Evolutionary conservation across 2,797 vertebrate genomes (phyloP).

Genomic region (Chaunax sp.): DNA sequence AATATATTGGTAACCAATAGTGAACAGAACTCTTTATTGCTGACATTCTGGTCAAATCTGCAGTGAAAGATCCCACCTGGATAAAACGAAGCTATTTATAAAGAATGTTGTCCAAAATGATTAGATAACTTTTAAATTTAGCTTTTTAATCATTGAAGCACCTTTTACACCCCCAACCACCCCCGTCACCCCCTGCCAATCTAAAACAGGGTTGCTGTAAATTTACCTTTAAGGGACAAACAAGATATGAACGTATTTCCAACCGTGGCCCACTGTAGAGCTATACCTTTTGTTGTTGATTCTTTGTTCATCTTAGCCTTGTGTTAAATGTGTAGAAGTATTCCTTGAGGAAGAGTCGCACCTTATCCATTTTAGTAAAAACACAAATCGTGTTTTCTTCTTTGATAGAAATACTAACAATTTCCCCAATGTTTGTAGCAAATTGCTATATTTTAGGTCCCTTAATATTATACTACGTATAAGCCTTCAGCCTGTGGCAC

Average conservation of each 20-base stretch:
- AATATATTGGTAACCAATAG: conserved; percentile 91
- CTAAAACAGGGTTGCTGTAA: conserved; percentile 57
- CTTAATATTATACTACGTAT: conserved; percentile 79
- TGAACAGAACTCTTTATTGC: conserved; percentile 84
- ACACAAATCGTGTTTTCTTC: conserved; percentile 64
- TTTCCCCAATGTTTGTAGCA: conserved; percentile 78
- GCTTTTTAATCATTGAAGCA: conserved; percentile 74
- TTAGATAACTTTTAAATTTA: conserved; percentile 58
- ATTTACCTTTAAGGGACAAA: conserved; percentile 44
- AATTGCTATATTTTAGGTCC: conserved; percentile 80
- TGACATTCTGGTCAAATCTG: conserved; percentile 84
- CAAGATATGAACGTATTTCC: conserved; percentile 63
- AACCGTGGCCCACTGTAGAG: conserved; percentile 51
- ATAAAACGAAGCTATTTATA: conserved; percentile 70
- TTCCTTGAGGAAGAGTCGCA: conserved; percentile 82
- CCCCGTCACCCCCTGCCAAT: conserved; percentile 25
- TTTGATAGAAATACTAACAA: conserved; percentile 63
- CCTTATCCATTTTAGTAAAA: conserved; percentile 82
- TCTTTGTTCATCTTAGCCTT: conserved; percentile 65
- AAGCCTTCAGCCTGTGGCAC: conserved; percentile 73
- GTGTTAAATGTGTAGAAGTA: conserved; percentile 79
- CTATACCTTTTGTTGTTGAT: conserved; percentile 45
- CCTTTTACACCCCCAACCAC: conserved; percentile 61
- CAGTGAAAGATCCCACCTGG: conserved; percentile 74
- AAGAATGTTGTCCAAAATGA: conserved; percentile 68